A percentile compares a stretch with the other conserved stretches of the same genome.
Evolutionary conservation across 2,797 vertebrate genomes (phyloP).

Genomic region (Tokudaia tokunoshimensis): DNA sequence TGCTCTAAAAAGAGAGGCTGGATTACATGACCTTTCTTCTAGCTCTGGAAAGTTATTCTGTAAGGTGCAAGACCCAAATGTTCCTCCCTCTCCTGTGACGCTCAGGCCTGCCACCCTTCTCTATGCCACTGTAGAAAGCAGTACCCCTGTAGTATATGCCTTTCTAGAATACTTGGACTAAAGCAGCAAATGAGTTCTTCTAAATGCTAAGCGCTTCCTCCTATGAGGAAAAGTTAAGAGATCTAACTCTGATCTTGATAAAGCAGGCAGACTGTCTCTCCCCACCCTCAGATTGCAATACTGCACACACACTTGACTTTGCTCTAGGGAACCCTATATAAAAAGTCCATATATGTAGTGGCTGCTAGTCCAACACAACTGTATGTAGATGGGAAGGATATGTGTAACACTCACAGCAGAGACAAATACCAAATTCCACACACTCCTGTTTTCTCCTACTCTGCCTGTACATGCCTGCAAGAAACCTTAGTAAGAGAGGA

Average conservation of each 20-base stretch:
- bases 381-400: conserved; percentile 29
- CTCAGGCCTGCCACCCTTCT: background rate
- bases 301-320: conserved; percentile 42
- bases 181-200: conserved; percentile 33
- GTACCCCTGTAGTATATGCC: background rate
- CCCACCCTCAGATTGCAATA: background rate
- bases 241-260: conserved; percentile 46
- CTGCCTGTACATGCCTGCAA: background rate
- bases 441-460: conserved; percentile 36
- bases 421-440: background rate
- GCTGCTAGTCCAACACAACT: conserved; percentile 51
- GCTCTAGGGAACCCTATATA: background rate
- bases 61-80: background rate
- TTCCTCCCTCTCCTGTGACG: background rate
- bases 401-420: conserved; percentile 48
- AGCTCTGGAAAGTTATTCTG: conserved; percentile 8
- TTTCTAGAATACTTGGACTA: conserved; percentile 28
- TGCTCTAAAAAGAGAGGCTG: conserved; percentile 25
- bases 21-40: conserved; percentile 31
- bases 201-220: conserved; percentile 30
- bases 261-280: background rate
- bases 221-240: conserved; percentile 46
- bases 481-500: conserved; percentile 30
- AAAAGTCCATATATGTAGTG: background rate
- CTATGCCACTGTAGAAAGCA: conserved; percentile 26